phyloP scores from a whole-genome alignment of 1,140 invertebrate species.

The Phortica variegata region DNA sequence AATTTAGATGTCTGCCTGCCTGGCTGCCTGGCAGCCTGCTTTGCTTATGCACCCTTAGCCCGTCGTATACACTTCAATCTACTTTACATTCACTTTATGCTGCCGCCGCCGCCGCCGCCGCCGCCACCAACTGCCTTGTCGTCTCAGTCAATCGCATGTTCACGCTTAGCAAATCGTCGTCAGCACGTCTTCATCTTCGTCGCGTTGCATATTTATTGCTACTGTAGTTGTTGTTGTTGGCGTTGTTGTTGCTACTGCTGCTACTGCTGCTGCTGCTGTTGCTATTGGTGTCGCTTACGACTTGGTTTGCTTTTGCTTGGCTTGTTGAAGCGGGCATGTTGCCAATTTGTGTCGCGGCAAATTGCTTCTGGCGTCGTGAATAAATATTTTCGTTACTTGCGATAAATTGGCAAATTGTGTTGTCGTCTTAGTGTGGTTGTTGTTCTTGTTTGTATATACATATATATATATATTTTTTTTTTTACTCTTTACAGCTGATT shows the following conservation, averaged over 20 bases:
- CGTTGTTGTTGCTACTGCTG: not conserved
- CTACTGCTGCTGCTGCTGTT: not conserved
- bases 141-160: too few relatives aligned
- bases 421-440: constrained; percentile 4
- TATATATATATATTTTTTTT: not conserved
- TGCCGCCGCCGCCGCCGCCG: constrained; percentile 1
- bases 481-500: too few relatives aligned
- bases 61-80: too few relatives aligned
- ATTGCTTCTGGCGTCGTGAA: constrained; percentile 17
- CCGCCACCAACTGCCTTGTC: too few relatives aligned
- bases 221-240: not conserved
- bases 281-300: not conserved
- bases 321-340: constrained; percentile 12
- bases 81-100: not conserved
- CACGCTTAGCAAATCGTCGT: too few relatives aligned
- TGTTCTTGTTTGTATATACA: not conserved
- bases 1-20: too few relatives aligned
- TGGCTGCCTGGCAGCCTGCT: too few relatives aligned
- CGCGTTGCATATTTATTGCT: not conserved
- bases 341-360: constrained; percentile 18
- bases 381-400: constrained; percentile 18
- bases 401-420: constrained; percentile 11
- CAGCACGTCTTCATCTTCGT: too few relatives aligned
- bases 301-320: constrained; percentile 4
- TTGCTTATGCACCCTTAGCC: too few relatives aligned